Percentiles rank a stretch among this genome's conserved stretches.
Evolutionary conservation across 2,888 invertebrate species (phyloP).

Genomic region (Xanthostigma xanthostigma): DNA sequence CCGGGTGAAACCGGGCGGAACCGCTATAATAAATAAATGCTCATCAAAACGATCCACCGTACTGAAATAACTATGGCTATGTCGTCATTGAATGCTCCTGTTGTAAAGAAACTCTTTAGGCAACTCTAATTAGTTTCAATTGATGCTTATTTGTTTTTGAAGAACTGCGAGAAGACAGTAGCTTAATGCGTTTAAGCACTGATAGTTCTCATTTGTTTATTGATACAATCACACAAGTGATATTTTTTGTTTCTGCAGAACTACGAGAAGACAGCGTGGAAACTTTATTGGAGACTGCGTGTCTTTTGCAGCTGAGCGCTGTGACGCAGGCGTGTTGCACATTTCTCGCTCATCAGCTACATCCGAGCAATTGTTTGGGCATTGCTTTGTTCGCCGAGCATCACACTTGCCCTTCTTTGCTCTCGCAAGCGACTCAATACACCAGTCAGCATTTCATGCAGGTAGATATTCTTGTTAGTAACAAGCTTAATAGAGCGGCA

Average conservation of each 20-base stretch:
- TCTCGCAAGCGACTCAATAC: conserved; percentile 69
- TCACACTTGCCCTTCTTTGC: conserved; percentile 69
- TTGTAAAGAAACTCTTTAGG: conserved; percentile 23
- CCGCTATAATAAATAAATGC: too few relatives aligned
- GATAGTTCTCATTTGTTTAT: too few relatives aligned
- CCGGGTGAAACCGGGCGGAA: too few relatives aligned
- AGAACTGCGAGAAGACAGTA: conserved; percentile 80
- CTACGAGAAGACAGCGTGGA: conserved; percentile 85
- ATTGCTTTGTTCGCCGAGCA: conserved; percentile 88
- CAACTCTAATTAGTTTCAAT: too few relatives aligned
- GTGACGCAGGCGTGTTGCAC: conserved; percentile 82
- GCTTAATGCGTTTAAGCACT: too few relatives aligned
- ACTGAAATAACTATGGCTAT: too few relatives aligned
- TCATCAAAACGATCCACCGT: too few relatives aligned
- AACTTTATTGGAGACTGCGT: conserved; percentile 72
- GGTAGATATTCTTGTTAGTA: conserved; percentile 31
- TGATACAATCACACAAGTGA: too few relatives aligned
- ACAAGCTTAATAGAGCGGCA: too few relatives aligned
- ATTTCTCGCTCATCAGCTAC: conserved; percentile 77
- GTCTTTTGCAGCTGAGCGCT: conserved; percentile 69
- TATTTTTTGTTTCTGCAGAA: conserved; percentile 37
- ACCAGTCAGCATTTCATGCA: conserved; percentile 74
- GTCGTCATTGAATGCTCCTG: too few relatives aligned
- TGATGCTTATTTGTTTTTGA: conserved; percentile 25
- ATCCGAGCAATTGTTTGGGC: conserved; percentile 88